These are phyloP conservation scores for Tachypleus tridentatus DNA, from an alignment of 1,140 invertebrate species.

Conservation along the genomic window DNA sequence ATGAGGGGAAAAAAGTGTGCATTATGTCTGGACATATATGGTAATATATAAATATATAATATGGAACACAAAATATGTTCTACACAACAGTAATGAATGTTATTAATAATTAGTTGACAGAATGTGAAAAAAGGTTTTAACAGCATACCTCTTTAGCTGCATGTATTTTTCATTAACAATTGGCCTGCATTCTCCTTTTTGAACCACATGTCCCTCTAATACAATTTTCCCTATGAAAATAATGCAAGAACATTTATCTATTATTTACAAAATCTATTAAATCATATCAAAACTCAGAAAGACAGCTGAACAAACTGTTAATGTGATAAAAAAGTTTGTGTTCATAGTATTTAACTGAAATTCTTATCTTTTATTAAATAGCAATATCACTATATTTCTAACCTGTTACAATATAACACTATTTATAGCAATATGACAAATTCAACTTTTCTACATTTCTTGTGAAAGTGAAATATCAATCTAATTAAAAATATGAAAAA, in stretches of 20 bases:
- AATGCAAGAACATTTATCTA: constrained; percentile 2
- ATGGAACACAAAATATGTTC: no score
- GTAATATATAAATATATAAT: no score
- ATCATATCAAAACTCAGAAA: not conserved
- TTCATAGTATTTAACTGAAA: no score
- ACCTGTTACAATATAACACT: no score
- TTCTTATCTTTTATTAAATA: no score
- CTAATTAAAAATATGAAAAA: no score
- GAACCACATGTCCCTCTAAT: constrained; percentile 85
- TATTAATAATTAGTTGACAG: not conserved
- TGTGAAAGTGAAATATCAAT: no score
- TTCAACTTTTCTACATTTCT: no score
- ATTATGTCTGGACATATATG: no score
- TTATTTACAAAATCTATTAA: constrained; percentile 8
- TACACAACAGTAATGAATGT: not conserved
- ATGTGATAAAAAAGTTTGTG: not conserved
- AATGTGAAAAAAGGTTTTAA: not conserved
- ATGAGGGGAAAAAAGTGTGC: no score
- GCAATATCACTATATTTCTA: no score
- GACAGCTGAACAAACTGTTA: constrained; percentile 8
- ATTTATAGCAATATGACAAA: no score
- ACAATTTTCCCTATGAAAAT: constrained; percentile 57
- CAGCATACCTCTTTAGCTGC: constrained; percentile 57
- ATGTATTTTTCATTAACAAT: constrained; percentile 77
- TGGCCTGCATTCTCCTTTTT: constrained; percentile 85